Base-by-base conservation (phyloP, 2,888 invertebrate species). In the Pristionchus japonicus region DNA sequence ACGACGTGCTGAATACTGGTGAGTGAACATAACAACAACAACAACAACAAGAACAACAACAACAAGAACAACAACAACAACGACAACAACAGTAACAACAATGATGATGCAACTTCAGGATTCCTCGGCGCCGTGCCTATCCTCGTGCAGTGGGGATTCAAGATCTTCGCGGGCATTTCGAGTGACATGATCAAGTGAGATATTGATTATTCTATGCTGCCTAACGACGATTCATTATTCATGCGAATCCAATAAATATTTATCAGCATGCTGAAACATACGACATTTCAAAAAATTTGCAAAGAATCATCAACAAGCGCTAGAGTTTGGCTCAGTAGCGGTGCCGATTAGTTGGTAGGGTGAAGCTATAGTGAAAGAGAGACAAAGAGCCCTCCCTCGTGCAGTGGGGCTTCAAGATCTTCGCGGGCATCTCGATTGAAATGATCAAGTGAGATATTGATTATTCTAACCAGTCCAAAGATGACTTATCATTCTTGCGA, bases 381-480 rank as follows among this genome's bases (percentile, higher is more conserved):
- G n/a, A n/a, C n/a, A n/a, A n/a, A n/a, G n/a, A n/a, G 7, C 91
- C 91, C 6, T 88, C 90, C n/a, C 90, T 91, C 74, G 89, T 90
- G 34, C 91, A 91, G 61, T 91, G 90, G 80, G 40, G 88, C 0
- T 86, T 89, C 52, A 91, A 91, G 61, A 61, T 61, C 70, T 85
- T 85, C 15, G 85, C 64, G n/a, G 85, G 85, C 27, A 20, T 85
- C 61, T 85, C 85, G n/a, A 85, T 64, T 85, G 64, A 85, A 85
- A 27, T 86, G 64, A 88, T 91, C 13, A 88, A 37, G 90, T 90
- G 17, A 88, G 87, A 17, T 34, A 27, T 31, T 31, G 4, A 70
- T 70, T 70, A 27, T 40, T n/a, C 17, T 40, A 37, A 20, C 6
- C 7, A 7, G 31, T 31, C 13, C 27, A 64, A 6, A 2, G 13